Evolutionary conservation across 1,140 invertebrate genomes (phyloP).

Genomic region (Drosophila mayri): DNA sequence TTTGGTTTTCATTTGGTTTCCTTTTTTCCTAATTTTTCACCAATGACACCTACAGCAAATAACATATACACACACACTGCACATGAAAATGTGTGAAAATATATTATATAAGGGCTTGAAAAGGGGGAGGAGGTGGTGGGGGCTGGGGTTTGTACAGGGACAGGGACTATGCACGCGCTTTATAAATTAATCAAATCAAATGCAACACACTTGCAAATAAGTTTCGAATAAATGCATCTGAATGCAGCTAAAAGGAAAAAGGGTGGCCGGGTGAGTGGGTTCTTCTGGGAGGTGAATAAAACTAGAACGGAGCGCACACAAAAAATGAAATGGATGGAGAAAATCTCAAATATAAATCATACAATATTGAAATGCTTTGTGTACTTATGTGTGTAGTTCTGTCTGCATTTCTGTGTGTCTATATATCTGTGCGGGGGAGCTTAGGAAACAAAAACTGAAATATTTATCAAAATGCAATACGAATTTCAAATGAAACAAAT

Average conservation of each 20-base stretch:
- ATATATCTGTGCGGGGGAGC: conserved; percentile 23
- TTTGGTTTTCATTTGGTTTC: conserved; percentile 16
- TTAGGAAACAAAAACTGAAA: conserved; percentile 68
- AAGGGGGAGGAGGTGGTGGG: not conserved
- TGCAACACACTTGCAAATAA: conserved; percentile 71
- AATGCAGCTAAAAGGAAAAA: conserved; percentile 31
- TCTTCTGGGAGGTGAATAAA: not conserved
- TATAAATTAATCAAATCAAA: conserved; percentile 79
- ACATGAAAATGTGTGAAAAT: conserved; percentile 18
- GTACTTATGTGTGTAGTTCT: conserved; percentile 14
- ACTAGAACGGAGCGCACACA: conserved; percentile 30
- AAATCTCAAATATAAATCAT: conserved; percentile 69
- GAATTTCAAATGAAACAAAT: conserved; percentile 66
- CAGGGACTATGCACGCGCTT: conserved; percentile 38
- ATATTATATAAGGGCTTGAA: conserved; percentile 21
- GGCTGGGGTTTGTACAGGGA: not conserved
- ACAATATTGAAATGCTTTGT: conserved; percentile 62
- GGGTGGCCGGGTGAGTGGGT: conserved; percentile 1
- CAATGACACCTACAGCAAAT: conserved; percentile 76
- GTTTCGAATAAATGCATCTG: conserved; percentile 58
- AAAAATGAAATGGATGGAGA: conserved; percentile 18
- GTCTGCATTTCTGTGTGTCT: conserved; percentile 7
- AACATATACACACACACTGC: conserved; percentile 26
- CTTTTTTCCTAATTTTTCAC: conserved; percentile 44
- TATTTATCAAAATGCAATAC: conserved; percentile 72